Conservation (phyloP, 2,113 vertebrate genomes). For the Leiothrix lutea region DNA sequence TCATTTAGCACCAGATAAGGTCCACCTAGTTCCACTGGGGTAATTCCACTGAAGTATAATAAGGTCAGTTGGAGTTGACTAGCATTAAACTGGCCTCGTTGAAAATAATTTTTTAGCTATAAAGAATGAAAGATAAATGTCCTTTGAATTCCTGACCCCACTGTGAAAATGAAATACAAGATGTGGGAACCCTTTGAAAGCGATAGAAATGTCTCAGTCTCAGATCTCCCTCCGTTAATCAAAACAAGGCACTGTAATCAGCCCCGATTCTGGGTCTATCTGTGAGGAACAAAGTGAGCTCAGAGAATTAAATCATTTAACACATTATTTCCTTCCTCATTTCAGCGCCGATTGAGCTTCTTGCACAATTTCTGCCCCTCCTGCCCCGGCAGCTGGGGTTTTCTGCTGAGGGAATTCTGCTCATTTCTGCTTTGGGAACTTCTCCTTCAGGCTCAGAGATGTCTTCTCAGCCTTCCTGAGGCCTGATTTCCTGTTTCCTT, state of each 20-base stretch:
- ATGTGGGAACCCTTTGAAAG: constrained; percentile 32
- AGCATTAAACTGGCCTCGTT: neutral
- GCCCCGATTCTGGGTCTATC: constrained; percentile 45
- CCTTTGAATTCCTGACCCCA: constrained; percentile 15
- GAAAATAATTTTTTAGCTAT: constrained; percentile 9
- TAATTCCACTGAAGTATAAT: neutral
- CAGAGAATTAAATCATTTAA: constrained; percentile 69
- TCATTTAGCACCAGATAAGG: neutral
- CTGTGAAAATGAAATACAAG: constrained; percentile 24
- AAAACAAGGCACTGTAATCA: constrained; percentile 62
- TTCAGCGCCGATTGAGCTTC: constrained; percentile 55
- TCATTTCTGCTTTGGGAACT: neutral
- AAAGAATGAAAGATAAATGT: constrained; percentile 22
- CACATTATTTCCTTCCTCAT: constrained; percentile 78
- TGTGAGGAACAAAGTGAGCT: constrained; percentile 59
- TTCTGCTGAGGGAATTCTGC: too few relatives aligned
- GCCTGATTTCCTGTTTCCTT: neutral
- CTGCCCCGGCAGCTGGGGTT: neutral
- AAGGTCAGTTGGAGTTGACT: constrained; percentile 26
- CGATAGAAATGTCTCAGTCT: constrained; percentile 29
- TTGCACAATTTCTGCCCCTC: constrained; percentile 54
- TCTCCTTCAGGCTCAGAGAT: neutral
- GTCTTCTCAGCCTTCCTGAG: neutral
- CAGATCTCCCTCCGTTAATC: constrained; percentile 33
- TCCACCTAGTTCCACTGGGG: neutral